Base-by-base conservation (phyloP, 1,140 invertebrate species). In the Drosophila trapezifrons region DNA sequence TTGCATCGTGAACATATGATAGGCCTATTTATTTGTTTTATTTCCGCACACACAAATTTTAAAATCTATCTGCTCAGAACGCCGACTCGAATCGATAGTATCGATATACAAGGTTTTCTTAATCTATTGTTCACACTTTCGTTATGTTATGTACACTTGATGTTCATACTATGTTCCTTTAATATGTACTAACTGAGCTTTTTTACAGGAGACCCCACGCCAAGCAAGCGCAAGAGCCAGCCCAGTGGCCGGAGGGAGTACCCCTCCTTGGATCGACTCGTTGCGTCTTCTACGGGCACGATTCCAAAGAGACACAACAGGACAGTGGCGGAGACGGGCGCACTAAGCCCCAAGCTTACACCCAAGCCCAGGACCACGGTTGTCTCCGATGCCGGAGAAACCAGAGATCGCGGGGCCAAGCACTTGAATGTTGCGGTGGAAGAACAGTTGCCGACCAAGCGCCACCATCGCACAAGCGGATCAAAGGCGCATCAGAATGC, bases 251-350 rank as follows among this genome's bases (percentile, higher is more conserved):
- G 73, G 10, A 70, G 71, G 1, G 87, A 92, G 57, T 92, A 90
- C 79, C 82, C 89, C 0, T 91, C 90, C 0, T 22, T 91, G 32
- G 89, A 91, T 71, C 74, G 87, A 12, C 55, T 90, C 2, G 78
- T 91, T 2, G 81, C 91, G 3, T 78, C 77, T n/a, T 76, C 81
- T 3, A 91, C 87, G 3, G 90, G 90, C 1, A 90, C 90, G 10
- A 84, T 91, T 69, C 84, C 90, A 7, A 91, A 91, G 37, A 54
- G 63, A 7, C 65, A 75, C 1, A 42, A 22, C 29, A 58, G 63
- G 4, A 32, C 45, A 35, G 29, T 15, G 5, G 17, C 17, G 3
- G 65, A 67, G 9, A 49, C 52, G 8, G 54, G 32, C 6, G 25
- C 57, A 12, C 43, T 57, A 27, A 71, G 54, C n/a, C 49, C n/a